Conservation (phyloP, 2,888 invertebrate species). For the Laspeyria flexula region DNA sequence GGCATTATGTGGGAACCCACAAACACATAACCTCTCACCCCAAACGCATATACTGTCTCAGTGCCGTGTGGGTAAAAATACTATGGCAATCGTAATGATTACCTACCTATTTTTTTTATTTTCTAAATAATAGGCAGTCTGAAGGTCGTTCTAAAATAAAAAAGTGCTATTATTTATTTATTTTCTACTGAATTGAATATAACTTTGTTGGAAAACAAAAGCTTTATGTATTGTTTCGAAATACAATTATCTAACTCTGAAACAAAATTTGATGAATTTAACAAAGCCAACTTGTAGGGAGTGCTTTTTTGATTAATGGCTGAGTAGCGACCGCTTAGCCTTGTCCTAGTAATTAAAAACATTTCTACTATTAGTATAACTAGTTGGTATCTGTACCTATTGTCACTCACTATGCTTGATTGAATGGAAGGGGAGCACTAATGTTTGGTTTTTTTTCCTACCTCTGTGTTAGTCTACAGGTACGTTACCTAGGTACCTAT, state of each 20-base stretch:
- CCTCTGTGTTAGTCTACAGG: not conserved
- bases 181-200: not conserved
- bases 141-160: too few species aligned
- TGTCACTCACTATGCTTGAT: not conserved
- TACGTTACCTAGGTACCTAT: too few species aligned
- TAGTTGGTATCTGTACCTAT: too few species aligned
- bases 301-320: slow-evolving; percentile 36
- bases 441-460: not conserved
- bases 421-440: not conserved
- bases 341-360: slow-evolving; percentile 8
- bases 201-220: not conserved
- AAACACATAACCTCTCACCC: too few species aligned
- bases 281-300: slow-evolving; percentile 11
- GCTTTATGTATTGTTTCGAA: slow-evolving; percentile 7
- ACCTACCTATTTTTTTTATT: too few species aligned
- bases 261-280: slow-evolving; percentile 17
- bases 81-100: too few species aligned
- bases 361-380: not conserved
- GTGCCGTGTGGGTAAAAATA: too few species aligned
- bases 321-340: slow-evolving; percentile 15
- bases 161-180: too few species aligned
- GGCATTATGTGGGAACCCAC: too few species aligned
- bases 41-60: too few species aligned
- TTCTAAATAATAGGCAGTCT: too few species aligned
- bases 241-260: slow-evolving; percentile 8